These are phyloP conservation scores for Acipenser transmontanus DNA, from an alignment of 2,797 vertebrate species.

Conservation along the genomic window DNA sequence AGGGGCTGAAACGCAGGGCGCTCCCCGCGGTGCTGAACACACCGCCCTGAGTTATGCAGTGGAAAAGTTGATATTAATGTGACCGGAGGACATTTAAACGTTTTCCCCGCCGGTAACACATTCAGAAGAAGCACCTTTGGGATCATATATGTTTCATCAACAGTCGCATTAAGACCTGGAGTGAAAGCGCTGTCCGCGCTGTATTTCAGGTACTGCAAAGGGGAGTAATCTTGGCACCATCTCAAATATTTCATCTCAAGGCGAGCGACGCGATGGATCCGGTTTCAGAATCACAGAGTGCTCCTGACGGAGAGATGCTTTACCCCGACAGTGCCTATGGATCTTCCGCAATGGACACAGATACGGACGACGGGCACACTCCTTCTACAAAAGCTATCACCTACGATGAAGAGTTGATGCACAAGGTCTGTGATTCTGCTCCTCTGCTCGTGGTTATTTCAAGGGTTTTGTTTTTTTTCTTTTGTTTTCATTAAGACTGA, in stretches of 20 bases:
- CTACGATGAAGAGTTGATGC: conserved; percentile 51
- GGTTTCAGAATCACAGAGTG: conserved; percentile 42
- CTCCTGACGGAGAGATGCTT: conserved; percentile 47
- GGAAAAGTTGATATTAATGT: too few relatives aligned
- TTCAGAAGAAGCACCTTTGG: too few relatives aligned
- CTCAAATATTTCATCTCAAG: conserved; percentile 2
- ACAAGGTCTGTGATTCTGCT: conserved; percentile 40
- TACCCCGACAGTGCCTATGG: conserved; percentile 43
- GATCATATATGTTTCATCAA: too few relatives aligned
- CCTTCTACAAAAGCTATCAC: conserved; percentile 28
- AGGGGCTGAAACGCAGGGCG: too few relatives aligned
- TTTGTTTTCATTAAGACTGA: too few relatives aligned
- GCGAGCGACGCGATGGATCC: conserved; percentile 57
- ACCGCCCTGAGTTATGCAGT: too few relatives aligned
- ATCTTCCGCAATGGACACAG: conserved; percentile 29
- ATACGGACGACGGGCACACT: conserved; percentile 35
- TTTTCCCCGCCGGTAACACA: too few relatives aligned
- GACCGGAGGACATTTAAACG: too few relatives aligned
- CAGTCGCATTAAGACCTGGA: too few relatives aligned
- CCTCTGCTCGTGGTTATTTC: too few relatives aligned
- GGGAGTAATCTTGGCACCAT: neutral
- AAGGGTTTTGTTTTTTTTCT: too few relatives aligned
- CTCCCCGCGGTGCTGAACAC: too few relatives aligned
- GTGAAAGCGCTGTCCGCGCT: conserved; percentile 4
- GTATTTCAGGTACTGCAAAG: neutral